Evolutionary conservation across 1,140 invertebrate genomes (phyloP), one percentile per base, ranked within the genome.

Genomic region (Formica exsecta): DNA sequence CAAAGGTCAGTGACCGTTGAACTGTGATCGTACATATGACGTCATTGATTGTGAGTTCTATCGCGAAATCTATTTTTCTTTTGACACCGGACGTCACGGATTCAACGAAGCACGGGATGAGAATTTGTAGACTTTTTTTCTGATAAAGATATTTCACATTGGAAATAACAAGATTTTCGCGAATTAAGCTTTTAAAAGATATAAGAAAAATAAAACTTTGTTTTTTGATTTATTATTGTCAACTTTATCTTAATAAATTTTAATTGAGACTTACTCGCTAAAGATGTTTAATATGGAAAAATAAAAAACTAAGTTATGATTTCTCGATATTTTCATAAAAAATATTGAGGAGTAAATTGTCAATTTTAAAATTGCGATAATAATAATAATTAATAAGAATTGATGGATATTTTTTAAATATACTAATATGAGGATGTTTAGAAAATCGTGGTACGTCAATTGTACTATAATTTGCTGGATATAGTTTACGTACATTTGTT

Each of bases 1-100:
- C 32, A n/a, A 66, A 75, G 81, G 89, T 91, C 80, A 61, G 44
- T 86, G 87, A 80, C 89, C 89, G 59, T n/a, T 90, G 74, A 89
- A 86, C 75, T 87, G 51, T 68, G 85, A 84, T 86, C 70, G 61
- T 36, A 32, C 19, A 44, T 29, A 13, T 86, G 77, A 87, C 89
- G 86, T 90, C 87, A 89, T 90, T 51, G 70, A 84, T 85, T 76
- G 57, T 51, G 79, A 71, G 22, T 71, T 76, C 65, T 29, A 86
- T 25, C 62, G 57, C 62, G 25, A 41, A 73, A 73, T 61, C 59
- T 86, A 76, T 90, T 86, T 90, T 79, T 38, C 36, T 36, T 44
- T 0, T 29, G 25, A 44, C 13, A 25, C 5, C 3, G 36, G 48
- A 51, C 32, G 54, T 51, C 36, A 51, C 54, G n/a, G 1, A n/a